Conservation (phyloP, 2,888 invertebrate genomes). For the Pseudoips prasinana region DNA sequence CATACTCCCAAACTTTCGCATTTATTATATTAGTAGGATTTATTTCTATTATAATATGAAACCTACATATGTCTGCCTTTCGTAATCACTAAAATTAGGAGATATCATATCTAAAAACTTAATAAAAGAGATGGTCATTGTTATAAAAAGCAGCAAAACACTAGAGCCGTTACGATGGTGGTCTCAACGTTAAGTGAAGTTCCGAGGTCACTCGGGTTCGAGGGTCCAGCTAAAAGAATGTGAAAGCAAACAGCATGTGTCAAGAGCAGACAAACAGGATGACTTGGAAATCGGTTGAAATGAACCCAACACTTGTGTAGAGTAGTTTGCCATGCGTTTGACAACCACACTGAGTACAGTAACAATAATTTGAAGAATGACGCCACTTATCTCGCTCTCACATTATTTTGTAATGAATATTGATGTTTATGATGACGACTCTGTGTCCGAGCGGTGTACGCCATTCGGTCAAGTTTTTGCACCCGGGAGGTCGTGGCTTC, state of each 20-base stretch:
- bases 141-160: too few species aligned
- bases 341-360: constrained; percentile 36
- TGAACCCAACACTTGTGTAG: constrained; percentile 27
- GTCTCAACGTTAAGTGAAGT: constrained; percentile 3
- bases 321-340: constrained; percentile 52
- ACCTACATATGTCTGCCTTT: too few species aligned
- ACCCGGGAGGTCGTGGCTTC: too few species aligned
- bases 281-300: constrained; percentile 13
- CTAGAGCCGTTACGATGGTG: neutral
- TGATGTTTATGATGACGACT: too few species aligned
- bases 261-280: constrained; percentile 55
- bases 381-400: constrained; percentile 11
- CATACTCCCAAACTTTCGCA: too few species aligned
- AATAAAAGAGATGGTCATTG: too few species aligned
- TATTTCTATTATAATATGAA: too few species aligned
- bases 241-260: constrained; percentile 63
- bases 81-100: too few species aligned
- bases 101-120: too few species aligned
- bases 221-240: constrained; percentile 53
- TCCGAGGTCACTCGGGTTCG: constrained; percentile 34
- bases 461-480: too few species aligned
- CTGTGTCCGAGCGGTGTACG: too few species aligned
- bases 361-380: constrained; percentile 29
- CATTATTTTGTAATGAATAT: constrained; percentile 1
- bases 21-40: too few species aligned